phyloP scores from a whole-genome alignment of 2,113 vertebrate genomes.

The Anser cygnoides region DNA sequence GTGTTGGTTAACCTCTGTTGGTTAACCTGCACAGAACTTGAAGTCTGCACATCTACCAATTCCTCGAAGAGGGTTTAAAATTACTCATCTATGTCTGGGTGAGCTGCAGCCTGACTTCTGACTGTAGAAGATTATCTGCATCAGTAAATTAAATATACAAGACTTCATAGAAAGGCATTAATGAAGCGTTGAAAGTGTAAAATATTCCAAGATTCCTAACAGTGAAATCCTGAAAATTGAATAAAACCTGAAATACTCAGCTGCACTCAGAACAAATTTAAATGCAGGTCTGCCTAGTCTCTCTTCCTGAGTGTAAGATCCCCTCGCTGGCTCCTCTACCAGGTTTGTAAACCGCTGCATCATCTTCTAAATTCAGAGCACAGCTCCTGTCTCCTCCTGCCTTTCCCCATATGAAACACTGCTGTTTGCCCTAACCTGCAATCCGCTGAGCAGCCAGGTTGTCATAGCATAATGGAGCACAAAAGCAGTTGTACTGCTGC shows the following conservation, averaged over 20 bases:
- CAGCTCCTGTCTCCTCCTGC: fast-evolving
- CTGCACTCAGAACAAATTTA: neutral
- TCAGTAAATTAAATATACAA: neutral
- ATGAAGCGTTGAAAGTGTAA: neutral
- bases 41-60: neutral
- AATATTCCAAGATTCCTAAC: neutral
- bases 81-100: neutral
- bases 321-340: fast-evolving
- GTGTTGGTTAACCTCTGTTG: neutral
- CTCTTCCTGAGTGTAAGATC: neutral
- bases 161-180: neutral
- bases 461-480: neutral
- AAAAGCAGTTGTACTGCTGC: neutral
- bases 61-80: neutral
- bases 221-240: neutral
- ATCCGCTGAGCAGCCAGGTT: neutral
- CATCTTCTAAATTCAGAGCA: neutral
- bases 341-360: neutral
- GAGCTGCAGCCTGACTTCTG: neutral
- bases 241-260: neutral
- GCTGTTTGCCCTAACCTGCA: neutral
- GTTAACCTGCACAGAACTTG: neutral
- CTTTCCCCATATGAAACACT: neutral
- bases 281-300: neutral
- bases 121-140: neutral